Evolutionary conservation across 2,797 vertebrate species (phyloP).

Genomic region (Remorina albescens): DNA sequence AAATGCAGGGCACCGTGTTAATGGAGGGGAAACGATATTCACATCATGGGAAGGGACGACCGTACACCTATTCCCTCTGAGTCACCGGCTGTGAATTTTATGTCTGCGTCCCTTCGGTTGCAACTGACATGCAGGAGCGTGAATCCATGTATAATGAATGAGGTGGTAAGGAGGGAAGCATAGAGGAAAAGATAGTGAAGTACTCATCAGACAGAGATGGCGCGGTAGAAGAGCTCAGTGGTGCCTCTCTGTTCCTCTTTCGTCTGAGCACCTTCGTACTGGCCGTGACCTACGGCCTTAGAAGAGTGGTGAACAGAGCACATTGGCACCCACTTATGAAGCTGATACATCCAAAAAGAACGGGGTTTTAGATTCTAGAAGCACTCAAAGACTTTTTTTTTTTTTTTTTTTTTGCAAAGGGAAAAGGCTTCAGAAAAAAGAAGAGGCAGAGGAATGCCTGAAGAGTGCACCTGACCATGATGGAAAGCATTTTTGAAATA

Average conservation of each 20-base stretch:
- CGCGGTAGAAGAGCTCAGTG: constrained; percentile 16
- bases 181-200: constrained; percentile 37
- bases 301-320: constrained; percentile 46
- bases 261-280: constrained; percentile 26
- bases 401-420: constrained; percentile 53
- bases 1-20: background rate
- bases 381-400: constrained; percentile 32
- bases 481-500: constrained; percentile 51
- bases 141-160: constrained; percentile 69
- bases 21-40: constrained; percentile 53
- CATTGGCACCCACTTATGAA: constrained; percentile 22
- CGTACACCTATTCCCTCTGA: constrained; percentile 48
- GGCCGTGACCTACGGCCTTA: constrained; percentile 9
- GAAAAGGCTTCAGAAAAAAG: constrained; percentile 24
- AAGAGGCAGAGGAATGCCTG: constrained; percentile 5
- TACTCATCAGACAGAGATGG: constrained; percentile 47
- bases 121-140: constrained; percentile 16
- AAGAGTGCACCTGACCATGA: constrained; percentile 35
- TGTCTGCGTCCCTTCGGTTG: constrained; percentile 41
- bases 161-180: constrained; percentile 31
- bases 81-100: constrained; percentile 55
- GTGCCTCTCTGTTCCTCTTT: constrained; percentile 33
- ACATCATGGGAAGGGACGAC: constrained; percentile 28
- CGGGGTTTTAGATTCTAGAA: constrained; percentile 32
- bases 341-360: constrained; percentile 48